Conservation (phyloP, 2,888 invertebrate species). For the Drosophila gaucha region DNA sequence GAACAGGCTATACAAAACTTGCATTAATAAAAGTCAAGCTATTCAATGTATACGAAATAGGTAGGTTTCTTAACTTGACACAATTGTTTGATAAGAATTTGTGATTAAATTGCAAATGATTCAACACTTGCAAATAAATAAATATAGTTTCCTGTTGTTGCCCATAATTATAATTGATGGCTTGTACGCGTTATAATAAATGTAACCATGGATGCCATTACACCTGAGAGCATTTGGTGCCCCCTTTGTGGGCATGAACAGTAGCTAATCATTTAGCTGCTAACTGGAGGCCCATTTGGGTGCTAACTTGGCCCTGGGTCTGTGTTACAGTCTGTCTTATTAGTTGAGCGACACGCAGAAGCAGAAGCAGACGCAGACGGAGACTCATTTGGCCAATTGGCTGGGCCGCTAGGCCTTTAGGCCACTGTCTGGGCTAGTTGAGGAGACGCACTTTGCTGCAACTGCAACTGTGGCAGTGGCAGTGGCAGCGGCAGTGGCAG, state of each 20-base stretch:
- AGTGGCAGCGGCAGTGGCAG: slow-evolving; percentile 9
- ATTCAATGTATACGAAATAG: too few relatives aligned
- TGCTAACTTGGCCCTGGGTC: not conserved
- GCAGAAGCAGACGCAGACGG: slow-evolving; percentile 1
- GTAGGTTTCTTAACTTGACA: too few relatives aligned
- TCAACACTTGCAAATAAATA: not conserved
- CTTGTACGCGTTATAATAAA: not conserved
- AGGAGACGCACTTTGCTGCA: slow-evolving; percentile 40
- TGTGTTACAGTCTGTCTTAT: slow-evolving; percentile 52
- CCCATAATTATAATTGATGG: not conserved
- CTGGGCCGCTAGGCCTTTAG: slow-evolving; percentile 23
- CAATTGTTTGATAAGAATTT: too few relatives aligned
- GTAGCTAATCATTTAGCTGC: slow-evolving; percentile 29
- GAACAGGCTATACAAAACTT: too few relatives aligned
- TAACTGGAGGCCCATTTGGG: slow-evolving; percentile 23
- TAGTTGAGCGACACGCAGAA: slow-evolving; percentile 56
- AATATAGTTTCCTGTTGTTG: not conserved
- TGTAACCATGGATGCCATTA: not conserved
- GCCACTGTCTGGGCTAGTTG: slow-evolving; percentile 25
- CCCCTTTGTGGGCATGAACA: not conserved
- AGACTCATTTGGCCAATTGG: slow-evolving; percentile 20
- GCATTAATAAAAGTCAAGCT: too few relatives aligned
- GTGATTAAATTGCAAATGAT: not conserved
- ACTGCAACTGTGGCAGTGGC: slow-evolving; percentile 1
- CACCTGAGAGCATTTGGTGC: not conserved